These are phyloP conservation scores for Lasioglossum calceatum DNA, from an alignment of 2,888 invertebrate species.

Conservation along the genomic window DNA sequence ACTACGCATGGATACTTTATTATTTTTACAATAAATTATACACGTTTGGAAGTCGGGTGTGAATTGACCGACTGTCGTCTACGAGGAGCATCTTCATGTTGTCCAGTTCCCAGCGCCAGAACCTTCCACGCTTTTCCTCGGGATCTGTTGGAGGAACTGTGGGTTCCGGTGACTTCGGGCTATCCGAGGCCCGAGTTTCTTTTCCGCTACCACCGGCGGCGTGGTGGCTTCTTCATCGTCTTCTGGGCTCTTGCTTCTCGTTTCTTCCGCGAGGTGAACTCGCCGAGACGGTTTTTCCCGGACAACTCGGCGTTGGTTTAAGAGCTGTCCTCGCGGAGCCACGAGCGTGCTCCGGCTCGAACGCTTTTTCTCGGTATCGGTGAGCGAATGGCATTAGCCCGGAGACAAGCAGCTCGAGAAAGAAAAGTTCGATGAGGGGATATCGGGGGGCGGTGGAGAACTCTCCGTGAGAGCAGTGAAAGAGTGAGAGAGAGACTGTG, in stretches of 20 bases:
- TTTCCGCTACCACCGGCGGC: background rate
- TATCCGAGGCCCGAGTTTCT: constrained; percentile 42
- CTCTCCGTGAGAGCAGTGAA: background rate
- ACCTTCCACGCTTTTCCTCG: background rate
- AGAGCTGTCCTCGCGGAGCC: constrained; percentile 32
- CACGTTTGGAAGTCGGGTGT: too few relatives aligned
- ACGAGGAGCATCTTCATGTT: background rate
- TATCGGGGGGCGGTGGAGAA: constrained; percentile 24
- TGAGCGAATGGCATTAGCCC: constrained; percentile 63
- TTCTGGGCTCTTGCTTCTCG: constrained; percentile 11
- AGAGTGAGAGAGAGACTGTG: background rate
- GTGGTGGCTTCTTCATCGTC: background rate
- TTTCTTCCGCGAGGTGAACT: constrained; percentile 41
- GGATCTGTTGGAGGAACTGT: background rate
- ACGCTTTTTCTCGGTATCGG: constrained; percentile 53
- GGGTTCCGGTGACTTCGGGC: constrained; percentile 34
- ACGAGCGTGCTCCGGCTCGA: constrained; percentile 38
- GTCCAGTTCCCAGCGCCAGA: constrained; percentile 16
- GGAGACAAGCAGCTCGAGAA: constrained; percentile 53
- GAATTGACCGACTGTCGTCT: too few relatives aligned
- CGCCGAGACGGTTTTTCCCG: constrained; percentile 57
- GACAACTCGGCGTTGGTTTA: constrained; percentile 1
- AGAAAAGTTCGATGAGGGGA: constrained; percentile 59
- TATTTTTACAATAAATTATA: too few relatives aligned
- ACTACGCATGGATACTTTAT: too few relatives aligned